Percentiles rank a stretch among this genome's conserved stretches.
Evolutionary conservation across 2,113 vertebrate genomes (phyloP).

Genomic region (Thunnus maccoyii): DNA sequence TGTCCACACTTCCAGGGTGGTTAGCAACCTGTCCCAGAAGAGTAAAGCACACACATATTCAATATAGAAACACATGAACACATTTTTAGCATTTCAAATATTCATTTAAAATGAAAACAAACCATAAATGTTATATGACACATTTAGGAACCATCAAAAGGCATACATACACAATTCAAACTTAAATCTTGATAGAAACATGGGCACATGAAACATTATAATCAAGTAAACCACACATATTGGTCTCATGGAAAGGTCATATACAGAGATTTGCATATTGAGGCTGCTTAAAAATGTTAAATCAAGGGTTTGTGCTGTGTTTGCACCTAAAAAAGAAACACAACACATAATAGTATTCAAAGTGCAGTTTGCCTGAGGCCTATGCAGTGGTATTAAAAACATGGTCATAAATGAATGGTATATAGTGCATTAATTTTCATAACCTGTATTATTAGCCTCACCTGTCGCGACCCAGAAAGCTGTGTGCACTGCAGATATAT

Average conservation of each 20-base stretch:
- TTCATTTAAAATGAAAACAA: neutral
- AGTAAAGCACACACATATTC: neutral
- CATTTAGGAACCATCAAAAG: conserved; percentile 7
- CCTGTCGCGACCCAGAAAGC: conserved; percentile 88
- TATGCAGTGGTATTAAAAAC: conserved; percentile 8
- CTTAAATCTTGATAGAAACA: neutral
- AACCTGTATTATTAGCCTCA: conserved; percentile 49
- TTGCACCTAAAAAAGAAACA: neutral
- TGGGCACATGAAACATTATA: neutral
- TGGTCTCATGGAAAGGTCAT: neutral
- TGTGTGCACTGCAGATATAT: conserved; percentile 91
- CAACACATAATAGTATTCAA: conserved; percentile 10
- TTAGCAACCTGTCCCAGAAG: conserved; percentile 76
- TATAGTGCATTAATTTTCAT: conserved; percentile 34
- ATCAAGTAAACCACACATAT: neutral
- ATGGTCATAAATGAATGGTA: conserved; percentile 13
- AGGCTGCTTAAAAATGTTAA: conserved; percentile 12
- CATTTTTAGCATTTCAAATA: neutral
- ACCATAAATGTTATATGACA: neutral
- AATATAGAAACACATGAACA: neutral
- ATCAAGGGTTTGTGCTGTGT: neutral
- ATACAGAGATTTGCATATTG: neutral
- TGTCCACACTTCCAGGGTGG: conserved; percentile 86
- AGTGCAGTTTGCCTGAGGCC: conserved; percentile 1
- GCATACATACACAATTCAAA: neutral